Base-by-base conservation (phyloP, 2,888 invertebrate genomes). In the Thelaira solivaga region DNA sequence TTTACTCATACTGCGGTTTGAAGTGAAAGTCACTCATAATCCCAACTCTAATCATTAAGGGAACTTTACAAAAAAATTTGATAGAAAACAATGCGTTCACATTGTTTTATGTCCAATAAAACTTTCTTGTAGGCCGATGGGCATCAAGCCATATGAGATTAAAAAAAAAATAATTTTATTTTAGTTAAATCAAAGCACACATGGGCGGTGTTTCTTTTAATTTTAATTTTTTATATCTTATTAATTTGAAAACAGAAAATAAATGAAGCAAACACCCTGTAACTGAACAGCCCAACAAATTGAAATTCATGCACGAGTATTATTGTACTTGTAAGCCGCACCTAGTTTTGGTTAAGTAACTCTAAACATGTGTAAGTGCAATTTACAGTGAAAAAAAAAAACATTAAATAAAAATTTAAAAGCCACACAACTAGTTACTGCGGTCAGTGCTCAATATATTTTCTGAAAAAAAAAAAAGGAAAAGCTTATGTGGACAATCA, bases 251-350 rank as follows among this genome's bases (percentile, higher is more conserved):
- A 62, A 43, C 24, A 13, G 43, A 67, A 65, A 18, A n/a, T 59
- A 43, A 74, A 65, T 74, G 65, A 74, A 26, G 24, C 73, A 59
- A 74, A 74, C 73, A 74, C 59, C 65, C 73, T 59, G 73, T 59
- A 59, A 51, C 41, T 34, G 11, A 49, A 24, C 53, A 10, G 34
- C 24, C 20, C 36, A 62, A 53, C 11, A 20, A 69, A 39, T 10
- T n/a, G 5, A 34, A 13, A 36, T n/a, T 22, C 20, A 62, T 18
- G 16, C 34, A 47, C 31, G 16, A 10, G 5, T 13, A 49, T 26
- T n/a, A 8, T n/a, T 13, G 2, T 13, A 7, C 2, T 36, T n/a
- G 1, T 39, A 45, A 68, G 47, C 68, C 57, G 47, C 68, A 47
- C 68, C 68, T 39, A 36, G 6, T 47, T 57, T 57, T 36, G 57